Evolutionary conservation across 1,140 invertebrate genomes (phyloP), one percentile per base, ranked within the genome.

Genomic region (Drosophila arizonae): DNA sequence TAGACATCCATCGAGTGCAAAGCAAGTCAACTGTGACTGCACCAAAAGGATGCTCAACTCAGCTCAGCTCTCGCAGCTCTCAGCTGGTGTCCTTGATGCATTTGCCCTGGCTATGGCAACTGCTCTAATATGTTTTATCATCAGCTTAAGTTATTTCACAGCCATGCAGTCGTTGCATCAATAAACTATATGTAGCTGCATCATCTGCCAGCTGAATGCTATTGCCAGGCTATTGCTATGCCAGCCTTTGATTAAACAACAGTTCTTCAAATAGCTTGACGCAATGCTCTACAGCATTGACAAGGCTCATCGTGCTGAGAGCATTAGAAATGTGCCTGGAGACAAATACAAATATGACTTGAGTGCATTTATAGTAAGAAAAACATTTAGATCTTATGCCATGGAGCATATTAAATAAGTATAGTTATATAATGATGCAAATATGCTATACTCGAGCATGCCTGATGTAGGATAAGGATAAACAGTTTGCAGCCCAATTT

Each of bases 11-110:
- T 39, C 36, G 78, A 62, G 51, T 69, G 76, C 75, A 72, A 55
- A 51, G 51, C 74, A 72, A 75, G 61, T 78, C 75, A 78, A 81
- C 64, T 82, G 79, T 60, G 50, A 72, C 70, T 69, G 41, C 55
- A 13, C 30, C 56, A 46, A 62, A 55, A 62, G 66, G 57, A 69
- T 68, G 41, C 50, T 69, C 50, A 52, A 9, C 66, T 15, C 43
- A 9, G 15, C 43, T 21, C 43, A 62, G 39, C 66, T 62, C 36
- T 5, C 45, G 58, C 52, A 54, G 73, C 39, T 89, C 80, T 90
- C 54, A 54, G 74, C 28, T 6, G 46, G n/a, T 46, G 58, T 62
- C 66, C 66, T 69, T 69, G 66, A 48, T 39, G 43, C 58, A 61
- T 28, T 13, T 11, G 15, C 30, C 43, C 15, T 26, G 43, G 30